phyloP scores from a whole-genome alignment of 1,140 invertebrate genomes.

The Popillia japonica region DNA sequence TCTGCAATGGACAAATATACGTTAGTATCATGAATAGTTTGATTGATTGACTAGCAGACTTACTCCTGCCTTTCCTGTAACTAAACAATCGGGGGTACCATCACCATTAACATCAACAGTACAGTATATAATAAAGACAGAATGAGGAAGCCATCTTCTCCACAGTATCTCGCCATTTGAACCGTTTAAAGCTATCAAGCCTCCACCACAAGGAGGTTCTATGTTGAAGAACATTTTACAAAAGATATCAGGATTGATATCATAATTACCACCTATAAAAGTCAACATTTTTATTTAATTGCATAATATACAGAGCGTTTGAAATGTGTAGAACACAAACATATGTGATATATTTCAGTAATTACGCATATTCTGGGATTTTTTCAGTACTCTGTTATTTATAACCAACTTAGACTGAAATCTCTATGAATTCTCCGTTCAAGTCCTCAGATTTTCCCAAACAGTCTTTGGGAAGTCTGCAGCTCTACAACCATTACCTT shows the following conservation, averaged over 20 bases:
- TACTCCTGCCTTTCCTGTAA: constrained; percentile 77
- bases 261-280: constrained; percentile 53
- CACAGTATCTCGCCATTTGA: constrained; percentile 76
- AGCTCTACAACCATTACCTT: no score
- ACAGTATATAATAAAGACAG: constrained; percentile 80
- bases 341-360: no score
- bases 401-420: no score
- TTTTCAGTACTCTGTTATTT: no score
- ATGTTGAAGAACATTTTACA: constrained; percentile 74
- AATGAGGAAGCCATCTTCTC: constrained; percentile 77
- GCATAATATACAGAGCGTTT: not conserved
- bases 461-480: no score
- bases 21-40: constrained; percentile 13
- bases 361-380: no score
- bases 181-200: constrained; percentile 80
- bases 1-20: constrained; percentile 61
- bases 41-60: constrained; percentile 47
- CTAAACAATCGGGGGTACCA: constrained; percentile 76
- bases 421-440: no score
- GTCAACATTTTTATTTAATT: not conserved
- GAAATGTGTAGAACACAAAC: not conserved
- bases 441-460: no score
- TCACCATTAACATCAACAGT: constrained; percentile 77
- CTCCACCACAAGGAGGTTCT: constrained; percentile 75
- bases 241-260: constrained; percentile 57